Conservation (phyloP, 2,113 vertebrate genomes). For the Egretta garzetta region DNA sequence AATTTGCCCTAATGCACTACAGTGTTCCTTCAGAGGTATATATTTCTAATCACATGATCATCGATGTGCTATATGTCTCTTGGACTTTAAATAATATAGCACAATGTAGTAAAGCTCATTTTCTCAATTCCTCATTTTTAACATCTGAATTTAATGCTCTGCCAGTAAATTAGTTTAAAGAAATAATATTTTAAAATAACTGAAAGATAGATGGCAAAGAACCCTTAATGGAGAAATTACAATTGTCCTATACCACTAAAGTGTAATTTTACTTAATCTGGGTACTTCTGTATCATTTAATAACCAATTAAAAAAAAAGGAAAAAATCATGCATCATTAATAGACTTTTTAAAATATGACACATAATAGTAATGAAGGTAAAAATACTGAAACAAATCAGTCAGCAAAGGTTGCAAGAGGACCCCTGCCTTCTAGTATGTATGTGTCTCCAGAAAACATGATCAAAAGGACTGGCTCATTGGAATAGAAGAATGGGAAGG, state of each 20-base stretch:
- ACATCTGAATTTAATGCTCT: not conserved
- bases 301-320: not conserved
- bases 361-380: not conserved
- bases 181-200: not conserved
- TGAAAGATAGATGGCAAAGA: not conserved
- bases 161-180: not conserved
- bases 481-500: not conserved
- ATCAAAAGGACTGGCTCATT: not conserved
- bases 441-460: not conserved
- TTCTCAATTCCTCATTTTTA: not conserved
- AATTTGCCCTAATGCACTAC: not conserved
- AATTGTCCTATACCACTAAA: not conserved
- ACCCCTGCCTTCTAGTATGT: rapidly evolving
- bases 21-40: not conserved
- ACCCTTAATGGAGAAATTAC: not conserved
- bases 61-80: not conserved
- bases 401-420: not conserved
- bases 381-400: not conserved
- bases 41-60: not conserved
- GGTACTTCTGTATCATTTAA: not conserved
- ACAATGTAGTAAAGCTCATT: not conserved
- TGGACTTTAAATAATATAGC: not conserved
- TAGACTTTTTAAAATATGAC: rapidly evolving
- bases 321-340: not conserved
- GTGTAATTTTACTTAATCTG: not conserved